These are phyloP conservation scores for Chloebia gouldiae DNA, from an alignment of 2,113 vertebrate genomes.

Conservation along the genomic window DNA sequence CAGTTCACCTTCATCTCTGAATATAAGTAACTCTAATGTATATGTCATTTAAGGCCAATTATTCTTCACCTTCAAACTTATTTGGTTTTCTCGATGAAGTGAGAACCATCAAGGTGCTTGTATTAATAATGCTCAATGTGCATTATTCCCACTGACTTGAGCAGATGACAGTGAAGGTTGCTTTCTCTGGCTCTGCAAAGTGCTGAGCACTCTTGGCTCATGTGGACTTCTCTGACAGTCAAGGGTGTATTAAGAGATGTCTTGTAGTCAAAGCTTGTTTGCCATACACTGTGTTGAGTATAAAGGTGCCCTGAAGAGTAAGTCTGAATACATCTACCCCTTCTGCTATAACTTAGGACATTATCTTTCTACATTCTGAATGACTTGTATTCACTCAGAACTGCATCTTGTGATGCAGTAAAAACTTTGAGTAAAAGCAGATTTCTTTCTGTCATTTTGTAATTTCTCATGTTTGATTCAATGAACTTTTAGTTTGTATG, in stretches of 20 bases:
- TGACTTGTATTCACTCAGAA: not conserved
- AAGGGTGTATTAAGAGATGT: accelerated
- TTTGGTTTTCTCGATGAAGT: not conserved
- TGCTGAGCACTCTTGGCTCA: not conserved
- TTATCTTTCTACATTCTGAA: not conserved
- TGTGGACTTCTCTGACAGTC: not conserved
- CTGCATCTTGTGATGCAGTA: not conserved
- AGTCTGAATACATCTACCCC: not conserved
- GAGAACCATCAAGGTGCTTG: not conserved
- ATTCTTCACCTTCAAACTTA: not conserved
- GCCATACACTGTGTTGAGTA: accelerated
- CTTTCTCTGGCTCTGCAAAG: not conserved
- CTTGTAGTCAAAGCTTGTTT: not conserved
- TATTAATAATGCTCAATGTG: not conserved
- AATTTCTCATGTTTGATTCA: not conserved
- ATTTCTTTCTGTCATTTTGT: not conserved
- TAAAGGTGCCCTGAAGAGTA: not conserved
- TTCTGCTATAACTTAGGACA: not conserved
- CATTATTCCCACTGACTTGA: not conserved
- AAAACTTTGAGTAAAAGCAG: not conserved
- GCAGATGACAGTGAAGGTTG: not conserved
- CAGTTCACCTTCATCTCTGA: not conserved
- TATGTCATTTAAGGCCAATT: not conserved
- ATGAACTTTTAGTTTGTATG: not conserved
- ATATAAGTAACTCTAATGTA: not conserved